Evolutionary conservation across 2,797 vertebrate species (phyloP).

Genomic region (Acipenser oxyrinchus): DNA sequence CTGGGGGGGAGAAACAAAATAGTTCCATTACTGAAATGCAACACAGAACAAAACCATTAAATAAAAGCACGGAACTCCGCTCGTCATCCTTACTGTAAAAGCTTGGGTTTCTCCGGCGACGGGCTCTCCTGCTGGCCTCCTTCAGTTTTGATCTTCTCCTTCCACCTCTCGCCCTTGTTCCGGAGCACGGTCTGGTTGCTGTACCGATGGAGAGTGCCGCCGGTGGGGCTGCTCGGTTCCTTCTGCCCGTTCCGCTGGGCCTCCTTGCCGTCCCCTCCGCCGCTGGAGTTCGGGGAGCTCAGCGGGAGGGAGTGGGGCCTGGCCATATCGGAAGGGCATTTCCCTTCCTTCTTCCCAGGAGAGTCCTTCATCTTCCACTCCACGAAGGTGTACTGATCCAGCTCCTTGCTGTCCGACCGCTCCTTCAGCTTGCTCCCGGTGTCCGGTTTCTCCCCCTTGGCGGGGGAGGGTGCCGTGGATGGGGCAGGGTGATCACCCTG

Average conservation of each 20-base stretch:
- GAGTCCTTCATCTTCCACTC: conserved; percentile 3
- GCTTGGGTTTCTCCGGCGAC: too few relatives aligned
- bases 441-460: conserved; percentile 16
- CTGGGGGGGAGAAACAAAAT: conserved; percentile 29
- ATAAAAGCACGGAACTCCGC: too few relatives aligned
- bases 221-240: conserved; percentile 38
- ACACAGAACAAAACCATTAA: too few relatives aligned
- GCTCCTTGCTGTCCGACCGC: neutral
- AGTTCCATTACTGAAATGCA: neutral
- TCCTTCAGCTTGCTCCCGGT: neutral
- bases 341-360: conserved; percentile 18
- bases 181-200: conserved; percentile 52
- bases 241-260: conserved; percentile 15
- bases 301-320: conserved; percentile 60
- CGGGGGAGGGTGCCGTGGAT: conserved; percentile 4
- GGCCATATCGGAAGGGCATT: conserved; percentile 34
- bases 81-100: too few relatives aligned
- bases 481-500: conserved; percentile 29
- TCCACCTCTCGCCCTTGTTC: conserved; percentile 72
- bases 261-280: neutral
- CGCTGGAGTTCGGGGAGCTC: conserved; percentile 31
- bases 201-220: conserved; percentile 61
- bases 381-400: neutral
- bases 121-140: conserved; percentile 32
- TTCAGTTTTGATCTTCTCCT: conserved; percentile 48